These are phyloP conservation scores for Pseudomyrmex cubaensis DNA, from an alignment of 1,140 invertebrate genomes.

Conservation along the genomic window DNA sequence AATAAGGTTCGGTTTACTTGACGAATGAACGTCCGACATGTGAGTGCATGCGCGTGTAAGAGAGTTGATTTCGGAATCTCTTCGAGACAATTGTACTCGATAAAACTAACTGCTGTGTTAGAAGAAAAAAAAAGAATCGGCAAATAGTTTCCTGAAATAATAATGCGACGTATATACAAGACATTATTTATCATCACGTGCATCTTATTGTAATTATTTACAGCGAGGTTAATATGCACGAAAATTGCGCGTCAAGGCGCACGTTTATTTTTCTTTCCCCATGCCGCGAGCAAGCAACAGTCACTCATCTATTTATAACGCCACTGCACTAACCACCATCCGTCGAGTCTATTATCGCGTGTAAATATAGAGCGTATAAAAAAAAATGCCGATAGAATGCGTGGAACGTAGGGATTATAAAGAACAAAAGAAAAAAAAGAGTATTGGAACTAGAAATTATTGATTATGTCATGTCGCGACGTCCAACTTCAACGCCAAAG, in stretches of 20 bases:
- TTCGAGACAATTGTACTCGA: too few relatives aligned
- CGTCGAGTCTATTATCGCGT: constrained; percentile 55
- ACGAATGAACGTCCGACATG: too few relatives aligned
- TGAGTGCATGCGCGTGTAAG: too few relatives aligned
- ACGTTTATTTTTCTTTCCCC: constrained; percentile 59
- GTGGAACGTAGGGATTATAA: constrained; percentile 8
- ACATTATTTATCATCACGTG: background rate
- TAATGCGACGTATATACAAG: background rate
- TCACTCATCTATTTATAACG: constrained; percentile 61
- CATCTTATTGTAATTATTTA: constrained; percentile 20
- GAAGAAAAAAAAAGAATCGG: too few relatives aligned
- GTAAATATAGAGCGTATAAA: constrained; percentile 55
- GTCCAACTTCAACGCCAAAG: too few relatives aligned
- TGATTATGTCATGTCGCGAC: background rate
- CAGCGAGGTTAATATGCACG: background rate
- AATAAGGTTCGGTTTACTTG: too few relatives aligned
- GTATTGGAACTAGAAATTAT: background rate
- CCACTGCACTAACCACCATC: constrained; percentile 48
- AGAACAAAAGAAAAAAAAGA: background rate
- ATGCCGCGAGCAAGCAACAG: constrained; percentile 45
- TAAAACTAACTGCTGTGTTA: background rate
- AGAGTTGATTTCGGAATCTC: too few relatives aligned
- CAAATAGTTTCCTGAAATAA: too few relatives aligned
- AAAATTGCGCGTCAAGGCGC: constrained; percentile 24
- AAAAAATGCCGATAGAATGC: constrained; percentile 32